Evolutionary conservation across 2,888 invertebrate species (phyloP), one percentile per base, ranked within the genome.

Genomic region (Volucella inflata): DNA sequence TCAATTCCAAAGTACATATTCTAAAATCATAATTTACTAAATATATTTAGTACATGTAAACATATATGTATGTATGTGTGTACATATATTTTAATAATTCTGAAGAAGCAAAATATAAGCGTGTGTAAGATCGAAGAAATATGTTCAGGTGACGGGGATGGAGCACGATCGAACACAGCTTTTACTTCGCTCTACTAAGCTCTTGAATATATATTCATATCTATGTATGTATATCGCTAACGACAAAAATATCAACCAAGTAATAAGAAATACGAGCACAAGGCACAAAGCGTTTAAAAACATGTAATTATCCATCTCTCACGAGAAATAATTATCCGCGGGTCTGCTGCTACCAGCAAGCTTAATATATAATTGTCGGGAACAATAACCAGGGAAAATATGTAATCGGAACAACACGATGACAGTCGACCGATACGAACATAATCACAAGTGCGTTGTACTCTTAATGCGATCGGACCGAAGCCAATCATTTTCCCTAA

Each of bases 311-410:
- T 46, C 60, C 74, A n/a, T 53, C 57, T 42, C 53, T 53, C 10
- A 44, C 36, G 17, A 50, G 36, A 53, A 62, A 65, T 51, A 67
- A 80, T 74, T 80, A 67, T 62, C 60, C 46, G 67, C 59, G 74
- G 60, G 68, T 70, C 57, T 68, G 36, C 62, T 17, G 8, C 44
- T 55, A 12, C 44, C 55, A 68, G 11, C 51, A 51, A 65, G 70
- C 81, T 81, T 64, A 57, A 70, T 81, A n/a, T n/a, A n/a, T n/a
- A 81, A 76, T 70, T 71, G 64, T 75, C 62, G 68, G 62, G 55
- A 81, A 75, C 75, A 81, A 72, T 79, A 72, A 72, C 30, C 78
- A 17, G 17, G 64, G 79, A 55, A 70, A 75, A 36, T 57, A 51
- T 70, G 59, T 81, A 81, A 71, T 81, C 76, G 81, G 55, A 75